Evolutionary conservation across 1,140 invertebrate species (phyloP).

Genomic region (Hyles vespertilio): DNA sequence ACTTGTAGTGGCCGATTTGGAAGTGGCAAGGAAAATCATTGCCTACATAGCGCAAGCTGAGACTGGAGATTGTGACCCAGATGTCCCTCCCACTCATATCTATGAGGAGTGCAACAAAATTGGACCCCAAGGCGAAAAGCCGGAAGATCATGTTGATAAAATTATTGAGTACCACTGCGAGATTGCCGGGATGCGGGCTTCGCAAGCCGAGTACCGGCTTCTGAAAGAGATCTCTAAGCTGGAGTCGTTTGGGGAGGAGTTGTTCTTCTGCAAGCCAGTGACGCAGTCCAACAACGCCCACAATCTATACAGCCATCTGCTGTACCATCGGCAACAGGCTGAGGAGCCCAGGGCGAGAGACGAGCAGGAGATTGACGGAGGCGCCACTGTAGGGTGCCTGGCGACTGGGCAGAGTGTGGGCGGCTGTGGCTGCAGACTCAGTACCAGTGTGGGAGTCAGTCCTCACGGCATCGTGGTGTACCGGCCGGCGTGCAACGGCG

Average conservation of each 20-base stretch:
- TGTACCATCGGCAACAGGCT: conserved; percentile 60
- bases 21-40: conserved; percentile 82
- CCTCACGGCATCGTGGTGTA: conserved; percentile 88
- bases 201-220: conserved; percentile 86
- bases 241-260: conserved; percentile 88
- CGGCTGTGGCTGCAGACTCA: conserved; percentile 68
- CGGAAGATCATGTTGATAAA: conserved; percentile 78
- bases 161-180: conserved; percentile 80
- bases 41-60: conserved; percentile 87
- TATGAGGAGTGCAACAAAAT: conserved; percentile 81
- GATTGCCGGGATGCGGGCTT: conserved; percentile 64
- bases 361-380: conserved; percentile 67
- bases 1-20: conserved; percentile 81
- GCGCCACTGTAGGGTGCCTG: conserved; percentile 69
- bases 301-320: conserved; percentile 68
- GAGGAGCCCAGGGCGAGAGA: conserved; percentile 64
- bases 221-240: conserved; percentile 87
- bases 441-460: conserved; percentile 82
- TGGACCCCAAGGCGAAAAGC: conserved; percentile 77
- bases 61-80: conserved; percentile 80
- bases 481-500: conserved; percentile 73
- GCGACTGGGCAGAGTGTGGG: conserved; percentile 55
- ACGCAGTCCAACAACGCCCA: conserved; percentile 65
- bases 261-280: conserved; percentile 83
- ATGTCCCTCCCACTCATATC: conserved; percentile 76